Conservation (phyloP, 2,113 vertebrate species). For the Dasyornis broadbenti region DNA sequence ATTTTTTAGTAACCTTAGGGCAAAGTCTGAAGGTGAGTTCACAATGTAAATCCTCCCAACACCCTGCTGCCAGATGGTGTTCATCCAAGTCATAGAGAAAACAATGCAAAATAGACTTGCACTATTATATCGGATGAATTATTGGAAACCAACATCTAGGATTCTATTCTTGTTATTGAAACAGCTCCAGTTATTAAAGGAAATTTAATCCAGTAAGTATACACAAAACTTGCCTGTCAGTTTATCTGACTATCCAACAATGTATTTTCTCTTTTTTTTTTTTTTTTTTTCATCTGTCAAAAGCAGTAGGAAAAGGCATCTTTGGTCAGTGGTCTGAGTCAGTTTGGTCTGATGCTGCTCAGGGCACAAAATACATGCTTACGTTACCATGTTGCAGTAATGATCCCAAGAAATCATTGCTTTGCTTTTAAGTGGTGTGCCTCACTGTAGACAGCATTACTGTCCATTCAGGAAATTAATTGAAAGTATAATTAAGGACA, state of each 20-base stretch:
- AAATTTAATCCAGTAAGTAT: neutral
- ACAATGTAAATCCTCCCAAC: neutral
- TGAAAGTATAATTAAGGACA: neutral
- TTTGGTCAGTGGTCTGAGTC: neutral
- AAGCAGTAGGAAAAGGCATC: neutral
- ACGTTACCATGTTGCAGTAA: neutral
- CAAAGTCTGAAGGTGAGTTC: neutral
- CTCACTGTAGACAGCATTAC: neutral
- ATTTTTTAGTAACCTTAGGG: neutral
- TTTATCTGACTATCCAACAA: neutral
- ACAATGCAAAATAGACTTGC: neutral
- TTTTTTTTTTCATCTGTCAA: neutral
- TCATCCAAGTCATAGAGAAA: neutral
- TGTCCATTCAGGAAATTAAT: neutral
- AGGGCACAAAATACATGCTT: neutral
- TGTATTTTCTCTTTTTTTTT: neutral
- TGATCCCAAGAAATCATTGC: neutral
- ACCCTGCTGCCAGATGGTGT: neutral
- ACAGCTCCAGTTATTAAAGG: neutral
- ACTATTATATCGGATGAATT: neutral
- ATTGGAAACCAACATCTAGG: neutral
- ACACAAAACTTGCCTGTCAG: neutral
- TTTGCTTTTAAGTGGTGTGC: neutral
- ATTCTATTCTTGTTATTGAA: neutral
- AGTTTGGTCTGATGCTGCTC: neutral